These are phyloP conservation scores for Stenoptilia bipunctidactyla DNA, from an alignment of 2,888 invertebrate genomes.

Conservation along the genomic window DNA sequence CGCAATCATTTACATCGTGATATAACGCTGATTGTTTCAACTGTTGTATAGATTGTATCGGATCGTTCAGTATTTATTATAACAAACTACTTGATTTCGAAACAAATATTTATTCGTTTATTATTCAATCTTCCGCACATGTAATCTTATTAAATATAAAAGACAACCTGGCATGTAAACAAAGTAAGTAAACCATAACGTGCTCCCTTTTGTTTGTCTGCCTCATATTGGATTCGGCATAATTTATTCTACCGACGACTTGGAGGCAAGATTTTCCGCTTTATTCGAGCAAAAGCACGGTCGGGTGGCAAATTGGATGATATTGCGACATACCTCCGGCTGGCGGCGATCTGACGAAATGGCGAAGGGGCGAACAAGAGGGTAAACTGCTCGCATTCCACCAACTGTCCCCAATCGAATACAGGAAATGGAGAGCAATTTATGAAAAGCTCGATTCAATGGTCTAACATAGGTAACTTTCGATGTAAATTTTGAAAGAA, in stretches of 20 bases:
- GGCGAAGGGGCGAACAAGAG: constrained; percentile 40
- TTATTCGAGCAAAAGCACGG: constrained; percentile 54
- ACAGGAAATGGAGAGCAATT: constrained; percentile 36
- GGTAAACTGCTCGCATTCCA: constrained; percentile 52
- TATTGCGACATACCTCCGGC: constrained; percentile 62
- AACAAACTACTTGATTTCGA: too few relatives aligned
- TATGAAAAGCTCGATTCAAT: constrained; percentile 7
- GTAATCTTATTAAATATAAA: too few relatives aligned
- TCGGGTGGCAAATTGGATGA: constrained; percentile 62
- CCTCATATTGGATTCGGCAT: constrained; percentile 41
- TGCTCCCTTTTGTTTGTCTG: constrained; percentile 24
- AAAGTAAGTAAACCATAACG: constrained; percentile 16
- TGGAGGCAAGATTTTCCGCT: constrained; percentile 55
- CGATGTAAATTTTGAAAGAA: too few relatives aligned
- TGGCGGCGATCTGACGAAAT: constrained; percentile 42
- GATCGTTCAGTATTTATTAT: too few relatives aligned
- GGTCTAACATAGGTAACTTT: constrained; percentile 2
- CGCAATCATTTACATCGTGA: too few relatives aligned
- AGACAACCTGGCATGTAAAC: not conserved
- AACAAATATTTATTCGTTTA: too few relatives aligned
- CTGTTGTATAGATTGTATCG: too few relatives aligned
- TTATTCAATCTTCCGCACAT: too few relatives aligned
- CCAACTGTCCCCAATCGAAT: constrained; percentile 21
- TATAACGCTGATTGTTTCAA: too few relatives aligned
- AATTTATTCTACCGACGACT: constrained; percentile 49